Conservation (phyloP, 1,140 invertebrate genomes). For the Zelostemma sp. region DNA sequence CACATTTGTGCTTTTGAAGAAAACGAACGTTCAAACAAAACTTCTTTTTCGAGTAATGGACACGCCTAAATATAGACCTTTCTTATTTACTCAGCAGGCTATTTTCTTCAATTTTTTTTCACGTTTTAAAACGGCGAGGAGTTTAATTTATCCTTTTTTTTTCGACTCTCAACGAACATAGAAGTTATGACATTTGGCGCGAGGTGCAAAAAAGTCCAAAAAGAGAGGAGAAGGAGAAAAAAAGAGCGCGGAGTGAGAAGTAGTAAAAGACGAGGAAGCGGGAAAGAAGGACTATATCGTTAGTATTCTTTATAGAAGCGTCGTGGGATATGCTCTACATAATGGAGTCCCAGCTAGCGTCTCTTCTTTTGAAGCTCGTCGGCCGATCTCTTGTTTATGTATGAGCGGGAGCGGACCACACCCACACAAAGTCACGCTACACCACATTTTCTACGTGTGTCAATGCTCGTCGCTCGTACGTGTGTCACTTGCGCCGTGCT, state of each 20-base stretch:
- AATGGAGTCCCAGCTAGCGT: constrained; percentile 67
- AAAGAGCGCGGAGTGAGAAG: constrained; percentile 7
- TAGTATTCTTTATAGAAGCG: constrained; percentile 70
- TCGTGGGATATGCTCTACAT: constrained; percentile 69
- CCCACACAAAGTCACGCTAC: constrained; percentile 46
- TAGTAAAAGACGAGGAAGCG: constrained; percentile 39
- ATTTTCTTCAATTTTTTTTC: no score
- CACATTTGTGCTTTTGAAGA: neutral
- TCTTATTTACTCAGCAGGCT: no score
- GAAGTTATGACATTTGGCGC: no score
- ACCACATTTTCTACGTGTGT: constrained; percentile 39
- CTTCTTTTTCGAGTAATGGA: no score
- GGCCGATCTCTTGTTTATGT: constrained; percentile 70
- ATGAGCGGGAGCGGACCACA: constrained; percentile 66
- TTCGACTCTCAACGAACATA: no score
- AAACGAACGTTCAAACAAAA: no score
- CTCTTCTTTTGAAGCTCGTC: constrained; percentile 69
- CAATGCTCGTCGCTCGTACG: constrained; percentile 34
- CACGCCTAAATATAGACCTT: no score
- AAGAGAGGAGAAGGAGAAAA: constrained; percentile 5
- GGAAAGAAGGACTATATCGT: constrained; percentile 66
- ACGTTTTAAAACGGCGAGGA: no score
- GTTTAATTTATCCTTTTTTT: no score
- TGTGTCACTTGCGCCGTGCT: constrained; percentile 21
- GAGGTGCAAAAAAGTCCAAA: neutral